Base-by-base conservation (phyloP, 2,797 vertebrate species). In the Zalophus californianus region DNA sequence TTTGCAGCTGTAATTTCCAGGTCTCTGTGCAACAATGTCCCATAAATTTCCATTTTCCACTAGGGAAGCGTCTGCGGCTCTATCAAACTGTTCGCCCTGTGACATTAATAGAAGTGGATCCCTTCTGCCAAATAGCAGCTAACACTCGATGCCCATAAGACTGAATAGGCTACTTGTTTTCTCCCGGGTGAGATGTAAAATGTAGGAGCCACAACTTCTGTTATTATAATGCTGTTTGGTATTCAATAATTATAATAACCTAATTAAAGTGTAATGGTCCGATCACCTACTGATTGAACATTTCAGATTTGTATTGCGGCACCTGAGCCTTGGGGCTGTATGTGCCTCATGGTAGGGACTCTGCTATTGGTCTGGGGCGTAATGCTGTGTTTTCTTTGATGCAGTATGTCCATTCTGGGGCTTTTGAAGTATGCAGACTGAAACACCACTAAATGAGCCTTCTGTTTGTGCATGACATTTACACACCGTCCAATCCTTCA, bases 91-190 rank as follows among this genome's bases (percentile, higher is more conserved):
- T 54, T 86, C 58, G 48, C 2, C 10, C 79, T 52, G 84, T 12
- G 29, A 11, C 66, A 56, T 60, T 72, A 27, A 80, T 20, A 70
- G 73, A 89, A 58, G 41, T 2, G 2, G 64, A 41, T 68, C 68
- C 5, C 32, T 82, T 79, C 35, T 15, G 5, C 12, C 54, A 56
- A 94, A 79, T 0, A 62, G 48, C 32, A 62, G 23, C 82, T 89
- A 38, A 77, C 72, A 75, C 83, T 91, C 84, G 72, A 72, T 2
- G n/a, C 41, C 91, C 20, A 27, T 9, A 64, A 64, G 48, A 90
- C 41, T 10, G 60, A 95, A 77, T 0, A 50, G 18, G 60, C 58
- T 89, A 84, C 92, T 89, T 87, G 95, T 87, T 82, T 96, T 95
- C 91, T 95, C 94, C 89, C 3, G 0, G 21, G 35, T 87, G 85